These are phyloP conservation scores for Leucophenga montana DNA, from an alignment of 2,888 invertebrate species.

Conservation along the genomic window DNA sequence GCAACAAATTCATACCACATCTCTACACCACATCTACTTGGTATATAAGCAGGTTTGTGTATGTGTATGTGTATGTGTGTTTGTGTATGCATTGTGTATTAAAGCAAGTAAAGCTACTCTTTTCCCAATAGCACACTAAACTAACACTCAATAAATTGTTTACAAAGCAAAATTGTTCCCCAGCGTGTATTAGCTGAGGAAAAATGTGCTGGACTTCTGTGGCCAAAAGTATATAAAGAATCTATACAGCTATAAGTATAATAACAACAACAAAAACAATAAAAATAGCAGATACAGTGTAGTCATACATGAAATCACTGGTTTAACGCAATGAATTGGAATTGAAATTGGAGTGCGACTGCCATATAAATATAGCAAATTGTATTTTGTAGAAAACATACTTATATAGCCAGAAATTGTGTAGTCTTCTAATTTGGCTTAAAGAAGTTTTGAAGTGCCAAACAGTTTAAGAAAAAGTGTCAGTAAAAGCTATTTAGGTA, in stretches of 20 bases:
- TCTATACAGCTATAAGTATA: not conserved
- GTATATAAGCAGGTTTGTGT: too few species aligned
- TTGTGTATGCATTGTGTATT: not conserved
- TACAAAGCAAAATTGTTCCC: conserved; percentile 65
- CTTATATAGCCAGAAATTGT: too few species aligned
- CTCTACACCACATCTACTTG: too few species aligned
- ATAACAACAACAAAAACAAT: conserved; percentile 33
- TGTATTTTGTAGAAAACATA: not conserved
- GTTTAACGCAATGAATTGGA: too few species aligned
- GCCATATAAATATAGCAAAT: not conserved
- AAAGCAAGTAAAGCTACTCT: conserved; percentile 32
- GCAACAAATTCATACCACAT: too few species aligned
- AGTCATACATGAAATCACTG: too few species aligned
- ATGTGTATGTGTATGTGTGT: not conserved
- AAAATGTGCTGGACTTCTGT: conserved; percentile 60
- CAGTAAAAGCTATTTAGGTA: too few species aligned
- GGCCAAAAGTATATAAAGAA: conserved; percentile 51
- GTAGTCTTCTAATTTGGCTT: too few species aligned
- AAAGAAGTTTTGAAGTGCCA: too few species aligned
- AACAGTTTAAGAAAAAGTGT: too few species aligned
- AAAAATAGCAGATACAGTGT: not conserved
- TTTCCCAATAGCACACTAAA: conserved; percentile 65
- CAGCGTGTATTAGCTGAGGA: conserved; percentile 64
- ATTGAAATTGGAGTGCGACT: not conserved
- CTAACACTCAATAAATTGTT: conserved; percentile 67